phyloP scores from a whole-genome alignment of 2,113 vertebrate genomes.

The Archilochus colubris region DNA sequence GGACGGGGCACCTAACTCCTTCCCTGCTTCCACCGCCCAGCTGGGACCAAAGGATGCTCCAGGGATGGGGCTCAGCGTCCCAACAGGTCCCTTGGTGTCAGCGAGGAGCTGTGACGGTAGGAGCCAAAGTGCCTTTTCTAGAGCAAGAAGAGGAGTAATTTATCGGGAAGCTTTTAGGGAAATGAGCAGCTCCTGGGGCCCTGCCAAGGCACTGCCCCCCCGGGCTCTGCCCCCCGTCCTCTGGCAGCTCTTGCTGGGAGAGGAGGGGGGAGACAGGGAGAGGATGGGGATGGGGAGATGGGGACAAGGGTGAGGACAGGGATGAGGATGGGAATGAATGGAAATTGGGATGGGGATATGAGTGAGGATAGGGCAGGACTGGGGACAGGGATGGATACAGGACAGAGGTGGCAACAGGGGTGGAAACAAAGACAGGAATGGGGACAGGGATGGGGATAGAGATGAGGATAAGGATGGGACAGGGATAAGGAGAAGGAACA shows the following conservation, averaged over 20 bases:
- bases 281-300: too few species aligned
- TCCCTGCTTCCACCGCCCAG: too few species aligned
- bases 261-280: not conserved
- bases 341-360: too few species aligned
- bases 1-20: not conserved
- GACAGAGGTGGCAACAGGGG: too few species aligned
- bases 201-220: conserved; percentile 33
- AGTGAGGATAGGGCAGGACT: not conserved
- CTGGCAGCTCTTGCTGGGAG: conserved; percentile 59
- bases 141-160: conserved; percentile 25
- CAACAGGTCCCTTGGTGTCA: not conserved
- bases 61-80: not conserved
- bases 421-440: too few species aligned
- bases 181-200: conserved; percentile 58
- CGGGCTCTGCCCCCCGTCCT: conserved; percentile 51
- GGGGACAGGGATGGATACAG: not conserved
- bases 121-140: conserved; percentile 40
- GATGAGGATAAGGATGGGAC: too few species aligned
- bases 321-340: too few species aligned
- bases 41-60: not conserved
- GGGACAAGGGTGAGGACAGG: not conserved
- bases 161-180: conserved; percentile 66
- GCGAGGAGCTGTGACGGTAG: not conserved
- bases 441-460: too few species aligned
- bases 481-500: too few species aligned